Evolutionary conservation across 2,113 vertebrate genomes (phyloP), one percentile per base, ranked within the genome.

Genomic region (Tenrec ecaudatus): DNA sequence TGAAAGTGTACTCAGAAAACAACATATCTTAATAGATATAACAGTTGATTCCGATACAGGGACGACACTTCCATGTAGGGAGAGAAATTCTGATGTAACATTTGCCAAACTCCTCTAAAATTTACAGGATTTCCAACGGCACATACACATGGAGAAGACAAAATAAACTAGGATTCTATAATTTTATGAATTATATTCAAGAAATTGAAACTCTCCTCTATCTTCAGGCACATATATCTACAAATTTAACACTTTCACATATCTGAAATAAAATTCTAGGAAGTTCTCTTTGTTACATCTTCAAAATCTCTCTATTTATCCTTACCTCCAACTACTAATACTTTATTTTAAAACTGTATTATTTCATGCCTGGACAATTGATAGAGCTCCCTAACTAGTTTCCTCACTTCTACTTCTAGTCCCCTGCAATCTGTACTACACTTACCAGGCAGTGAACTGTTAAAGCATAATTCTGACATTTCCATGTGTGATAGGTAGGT

Each of bases 31-130:
- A 80, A 25, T 23, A 60, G 77, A 60, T 31, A 19, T 33, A 20
- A 29, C 36, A 64, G 22, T 15, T 77, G 10, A 57, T 85, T 43
- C 38, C 77, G 58, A 77, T 15, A 25, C 15, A 58, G 1, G 0
- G 22, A 47, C 2, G 19, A 73, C 20, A 88, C 29, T 84, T 82
- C 12, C 31, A 71, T 19, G 16, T 0, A 64, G 12, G 3, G 68
- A 60, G 68, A 84, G 23, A 80, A 88, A 69, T 14, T 79, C 6
- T 84, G 40, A 10, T 88, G 11, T 81, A 53, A 27, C 82, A 33
- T 82, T 77, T 82, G 79, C 66, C 92, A 92, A 71, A 27, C 33
- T 58, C 25, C 33, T 82, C 80, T 38, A 92, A 92, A 81, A 64
- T 58, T 58, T 88, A 27, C 80, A 64, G 71, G 81, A 84, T 58